Percentiles rank a stretch among this genome's conserved stretches.
These are phyloP conservation scores for Caracal caracal DNA, from an alignment of 2,113 vertebrate species.

Conservation along the genomic window DNA sequence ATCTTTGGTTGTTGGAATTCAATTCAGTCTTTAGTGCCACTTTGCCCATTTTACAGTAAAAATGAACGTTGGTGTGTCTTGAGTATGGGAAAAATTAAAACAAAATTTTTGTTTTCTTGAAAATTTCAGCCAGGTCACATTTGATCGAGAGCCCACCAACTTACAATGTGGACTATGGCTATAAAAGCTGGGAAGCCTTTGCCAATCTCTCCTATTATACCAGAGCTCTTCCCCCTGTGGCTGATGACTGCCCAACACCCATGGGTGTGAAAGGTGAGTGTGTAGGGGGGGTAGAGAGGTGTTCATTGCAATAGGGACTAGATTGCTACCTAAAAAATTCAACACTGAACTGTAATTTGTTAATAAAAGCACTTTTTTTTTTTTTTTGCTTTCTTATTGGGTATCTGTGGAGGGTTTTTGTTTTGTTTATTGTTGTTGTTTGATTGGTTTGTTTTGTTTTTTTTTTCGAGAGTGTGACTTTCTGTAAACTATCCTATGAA, in stretches of 20 bases:
- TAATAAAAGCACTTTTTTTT: neutral
- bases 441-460: neutral
- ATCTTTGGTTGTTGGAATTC: neutral
- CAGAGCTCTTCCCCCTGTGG: constrained; percentile 93
- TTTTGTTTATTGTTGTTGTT: too few relatives aligned
- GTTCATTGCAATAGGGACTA: neutral
- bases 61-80: neutral
- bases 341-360: neutral
- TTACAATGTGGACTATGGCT: constrained; percentile 93
- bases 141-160: constrained; percentile 96
- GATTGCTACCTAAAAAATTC: neutral
- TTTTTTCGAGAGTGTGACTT: neutral
- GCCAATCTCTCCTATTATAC: constrained; percentile 97
- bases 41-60: neutral
- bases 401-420: neutral
- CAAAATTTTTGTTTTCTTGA: neutral
- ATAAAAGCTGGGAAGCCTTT: constrained; percentile 97
- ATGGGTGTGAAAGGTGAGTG: constrained; percentile 95
- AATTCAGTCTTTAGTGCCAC: neutral
- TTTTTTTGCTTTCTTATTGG: neutral
- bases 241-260: constrained; percentile 94
- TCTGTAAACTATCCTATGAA: neutral
- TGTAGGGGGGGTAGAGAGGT: neutral
- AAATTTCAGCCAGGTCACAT: constrained; percentile 92
- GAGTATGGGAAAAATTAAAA: neutral